A percentile compares a stretch with the other conserved stretches of the same genome.
Evolutionary conservation across 2,888 invertebrate genomes (phyloP).

Genomic region (Hecatera dysodea): DNA sequence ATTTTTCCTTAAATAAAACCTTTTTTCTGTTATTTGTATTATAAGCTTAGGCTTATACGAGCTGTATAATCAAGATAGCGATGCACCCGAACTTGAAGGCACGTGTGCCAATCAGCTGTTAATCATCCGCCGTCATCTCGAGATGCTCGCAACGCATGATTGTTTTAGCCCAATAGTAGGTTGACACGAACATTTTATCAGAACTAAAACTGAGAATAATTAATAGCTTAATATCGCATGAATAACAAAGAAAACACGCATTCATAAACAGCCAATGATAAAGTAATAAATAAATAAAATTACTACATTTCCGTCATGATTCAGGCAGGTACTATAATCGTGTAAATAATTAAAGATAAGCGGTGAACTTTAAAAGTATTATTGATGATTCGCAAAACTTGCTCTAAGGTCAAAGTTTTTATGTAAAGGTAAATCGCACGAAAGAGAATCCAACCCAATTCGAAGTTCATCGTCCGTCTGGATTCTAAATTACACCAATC

Average conservation of each 20-base stretch:
- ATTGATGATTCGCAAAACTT: not conserved
- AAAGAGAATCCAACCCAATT: slow-evolving; percentile 8
- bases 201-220: not conserved
- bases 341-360: not conserved
- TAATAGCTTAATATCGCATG: not conserved
- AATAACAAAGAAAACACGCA: slow-evolving; percentile 2
- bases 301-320: not conserved
- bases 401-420: not conserved
- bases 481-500: slow-evolving; percentile 7
- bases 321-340: slow-evolving; percentile 4
- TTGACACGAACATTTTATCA: slow-evolving; percentile 10
- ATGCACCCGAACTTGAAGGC: not conserved
- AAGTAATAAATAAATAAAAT: not conserved
- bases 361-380: no score
- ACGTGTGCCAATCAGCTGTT: not conserved
- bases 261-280: not conserved
- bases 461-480: not conserved
- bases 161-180: not conserved
- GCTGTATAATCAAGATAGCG: not conserved
- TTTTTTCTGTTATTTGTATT: not conserved
- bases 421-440: slow-evolving; percentile 28
- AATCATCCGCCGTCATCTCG: not conserved
- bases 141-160: no score
- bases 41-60: not conserved
- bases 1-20: not conserved